Evolutionary conservation across 2,797 vertebrate species (phyloP).

Genomic region (Syndactyla subalaris): DNA sequence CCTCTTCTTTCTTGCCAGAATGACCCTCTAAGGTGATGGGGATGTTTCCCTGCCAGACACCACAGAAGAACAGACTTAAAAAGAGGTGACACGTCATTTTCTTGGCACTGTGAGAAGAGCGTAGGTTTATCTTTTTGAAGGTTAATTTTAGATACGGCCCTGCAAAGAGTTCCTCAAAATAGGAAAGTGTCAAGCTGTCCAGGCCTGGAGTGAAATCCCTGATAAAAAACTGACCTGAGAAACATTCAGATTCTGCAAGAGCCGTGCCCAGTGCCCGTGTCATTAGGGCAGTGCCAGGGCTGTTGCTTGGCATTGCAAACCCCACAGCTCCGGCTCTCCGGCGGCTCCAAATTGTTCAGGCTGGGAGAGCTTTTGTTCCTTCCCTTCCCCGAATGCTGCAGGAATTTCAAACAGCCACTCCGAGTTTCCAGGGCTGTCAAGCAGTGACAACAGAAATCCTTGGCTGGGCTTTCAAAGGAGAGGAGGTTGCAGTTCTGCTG

Average conservation of each 20-base stretch:
- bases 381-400: background rate
- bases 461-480: background rate
- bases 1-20: background rate
- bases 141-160: slow-evolving; percentile 3
- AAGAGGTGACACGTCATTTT: background rate
- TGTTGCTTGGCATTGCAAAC: background rate
- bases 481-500: background rate
- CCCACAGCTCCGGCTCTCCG: background rate
- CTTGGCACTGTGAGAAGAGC: background rate
- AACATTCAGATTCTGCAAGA: background rate
- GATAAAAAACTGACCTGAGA: background rate
- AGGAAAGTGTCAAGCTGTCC: background rate
- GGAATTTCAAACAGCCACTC: background rate
- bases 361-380: background rate
- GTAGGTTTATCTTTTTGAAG: slow-evolving; percentile 3
- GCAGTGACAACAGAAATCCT: background rate
- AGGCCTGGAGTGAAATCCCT: background rate
- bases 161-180: background rate
- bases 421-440: background rate
- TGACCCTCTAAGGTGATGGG: background rate
- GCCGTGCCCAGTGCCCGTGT: background rate
- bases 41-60: background rate
- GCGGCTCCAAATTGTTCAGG: background rate
- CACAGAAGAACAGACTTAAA: background rate
- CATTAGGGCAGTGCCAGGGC: background rate